Evolutionary conservation across 2,888 invertebrate genomes (phyloP), one percentile per base, ranked within the genome.

Genomic region (Nemoura dubitans): DNA sequence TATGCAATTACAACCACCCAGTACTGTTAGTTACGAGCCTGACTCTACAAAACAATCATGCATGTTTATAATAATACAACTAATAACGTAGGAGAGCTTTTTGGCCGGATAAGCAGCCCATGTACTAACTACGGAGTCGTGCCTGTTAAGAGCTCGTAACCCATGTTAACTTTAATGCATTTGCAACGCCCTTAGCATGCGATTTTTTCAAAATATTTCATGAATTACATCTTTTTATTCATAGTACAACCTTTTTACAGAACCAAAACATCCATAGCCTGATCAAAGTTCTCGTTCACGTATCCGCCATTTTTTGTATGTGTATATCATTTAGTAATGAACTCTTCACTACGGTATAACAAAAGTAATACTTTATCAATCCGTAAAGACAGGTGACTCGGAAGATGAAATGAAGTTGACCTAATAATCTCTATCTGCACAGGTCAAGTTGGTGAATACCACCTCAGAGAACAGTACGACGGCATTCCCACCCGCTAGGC

Each of bases 1-100:
- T 16, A 59, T 59, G 59, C 59, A 59, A 59, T 36, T 36, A 36
- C 59, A 59, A 59, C 59, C 21, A 59, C 59, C 10, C 59, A 21
- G 59, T 59, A 59, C 59, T 59, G 59, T 59, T 78, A 29, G 78
- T 26, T 78, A 78, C n/a, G 29, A 78, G 16, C 27, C 29, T 78
- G 78, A 78, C 27, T 78, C 25, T 26, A 29, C 26, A 78, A 29
- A 25, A 78, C 78, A 27, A 10, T 78, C 27, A 78, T 78, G 27
- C 26, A 16, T 25, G 77, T 77, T 25, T 16, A 77, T 29, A 29
- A 78, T 10, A 78, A 78, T 78, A 16, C 3, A 14, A 25, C 27
- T 78, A 78, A 78, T 78, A 78, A 28, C 3, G 25, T 78, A 78
- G 27, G 6, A 7, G 27, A 36, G 6, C 14, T 1, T 59, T 59